Base-by-base conservation (phyloP, 92 coral and sea anemone genomes). In the Zoanthus solanderi region DNA sequence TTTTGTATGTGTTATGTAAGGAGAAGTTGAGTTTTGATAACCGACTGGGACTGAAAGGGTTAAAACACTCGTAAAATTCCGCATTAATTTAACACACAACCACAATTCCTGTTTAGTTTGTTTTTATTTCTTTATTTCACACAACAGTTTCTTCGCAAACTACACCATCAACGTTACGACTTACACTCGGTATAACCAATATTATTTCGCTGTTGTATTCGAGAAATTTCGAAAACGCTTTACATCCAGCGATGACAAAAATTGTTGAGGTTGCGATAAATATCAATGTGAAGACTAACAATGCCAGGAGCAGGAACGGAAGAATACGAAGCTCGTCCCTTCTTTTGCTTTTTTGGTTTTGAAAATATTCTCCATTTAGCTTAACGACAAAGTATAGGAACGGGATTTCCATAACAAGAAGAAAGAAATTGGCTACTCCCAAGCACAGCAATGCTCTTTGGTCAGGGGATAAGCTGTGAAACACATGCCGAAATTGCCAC, bases 371-470 rank as follows among this genome's bases (percentile, higher is more conserved):
- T 61, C 87, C 72, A 61, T 84, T 91, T 52, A 84, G n/a, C 60
- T 79, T 78, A 76, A 88, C 23, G 14, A 91, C 89, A 80, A 88
- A 91, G 75, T 84, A 88, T 2, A 91, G 84, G 72, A 91, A 91
- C 0, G 94, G 94, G n/a, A 91, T 32, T 66, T 91, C 89, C 48
- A 91, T 60, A 0, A 91, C 29, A 16, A 91, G 82, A 8, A 91
- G 89, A 7, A 91, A 44, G 63, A 91, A 66, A 79, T 91, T 91
- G 72, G 89, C 87, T 44, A 91, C 29, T 61, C 94, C 94, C 68
- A 91, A 91, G 52, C 89, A 47, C 52, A 88, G 76, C 53, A 91
- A 37, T 6, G 92, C 94, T 78, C 87, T 91, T 58, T 91, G 92
- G 52, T 88, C 87, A 58, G 65, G 76, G 83, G 81, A 84, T 37